Conservation (phyloP, 2,113 vertebrate genomes). For the Menura novaehollandiae region DNA sequence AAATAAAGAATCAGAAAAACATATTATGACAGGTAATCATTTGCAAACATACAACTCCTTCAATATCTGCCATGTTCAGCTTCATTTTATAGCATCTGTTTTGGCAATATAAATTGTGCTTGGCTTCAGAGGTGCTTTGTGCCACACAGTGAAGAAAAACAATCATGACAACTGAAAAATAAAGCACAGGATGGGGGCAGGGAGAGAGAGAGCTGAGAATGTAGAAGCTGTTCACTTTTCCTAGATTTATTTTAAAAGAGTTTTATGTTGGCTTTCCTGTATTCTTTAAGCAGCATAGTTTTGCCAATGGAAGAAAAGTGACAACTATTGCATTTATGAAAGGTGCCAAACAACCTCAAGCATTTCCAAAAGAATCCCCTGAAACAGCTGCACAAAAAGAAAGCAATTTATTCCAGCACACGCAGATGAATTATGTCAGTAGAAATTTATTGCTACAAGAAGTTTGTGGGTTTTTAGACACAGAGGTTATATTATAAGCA, state of each 20-base stretch:
- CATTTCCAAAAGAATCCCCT: conserved; percentile 43
- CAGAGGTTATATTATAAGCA: not conserved
- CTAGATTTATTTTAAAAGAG: conserved; percentile 30
- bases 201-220: not conserved
- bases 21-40: conserved; percentile 69
- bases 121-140: conserved; percentile 54
- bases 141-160: conserved; percentile 40
- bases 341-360: conserved; percentile 59
- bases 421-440: conserved; percentile 50
- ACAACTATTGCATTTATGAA: conserved; percentile 43
- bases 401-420: conserved; percentile 37
- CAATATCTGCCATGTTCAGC: conserved; percentile 55
- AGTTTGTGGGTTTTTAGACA: not conserved
- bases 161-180: conserved; percentile 60
- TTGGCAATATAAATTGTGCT: conserved; percentile 61
- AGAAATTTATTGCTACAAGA: conserved; percentile 44
- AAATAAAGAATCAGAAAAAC: conserved; percentile 22
- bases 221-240: not conserved
- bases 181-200: not conserved
- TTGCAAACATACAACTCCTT: conserved; percentile 68
- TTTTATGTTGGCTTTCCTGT: conserved; percentile 3
- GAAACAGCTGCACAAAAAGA: conserved; percentile 26
- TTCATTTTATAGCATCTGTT: conserved; percentile 65
- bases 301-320: conserved; percentile 48
- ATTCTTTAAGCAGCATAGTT: conserved; percentile 25